A percentile compares a stretch with the other conserved stretches of the same genome.
These are phyloP conservation scores for Stenolophus ochropezus DNA, from an alignment of 2,888 invertebrate species.

Conservation along the genomic window DNA sequence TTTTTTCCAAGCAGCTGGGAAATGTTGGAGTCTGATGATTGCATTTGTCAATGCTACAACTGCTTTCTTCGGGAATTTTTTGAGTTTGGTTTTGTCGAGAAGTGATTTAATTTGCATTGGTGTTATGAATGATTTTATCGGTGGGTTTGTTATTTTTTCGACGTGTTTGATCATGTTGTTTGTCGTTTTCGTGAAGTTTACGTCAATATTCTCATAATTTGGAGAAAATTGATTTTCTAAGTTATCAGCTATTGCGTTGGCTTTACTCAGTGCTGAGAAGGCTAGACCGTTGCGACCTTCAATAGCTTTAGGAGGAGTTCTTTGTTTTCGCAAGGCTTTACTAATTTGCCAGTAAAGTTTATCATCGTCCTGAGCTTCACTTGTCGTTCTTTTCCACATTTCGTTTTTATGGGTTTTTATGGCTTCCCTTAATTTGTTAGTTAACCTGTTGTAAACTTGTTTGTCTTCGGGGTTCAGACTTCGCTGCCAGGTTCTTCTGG, in stretches of 20 bases:
- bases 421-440: not conserved
- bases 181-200: no score
- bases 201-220: no score
- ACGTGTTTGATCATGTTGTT: no score
- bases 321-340: not conserved
- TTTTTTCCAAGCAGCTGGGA: constrained; percentile 51
- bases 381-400: not conserved
- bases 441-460: not conserved
- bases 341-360: not conserved
- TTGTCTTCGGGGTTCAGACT: not conserved
- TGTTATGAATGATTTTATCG: not conserved
- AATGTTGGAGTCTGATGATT: constrained; percentile 31
- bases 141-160: not conserved
- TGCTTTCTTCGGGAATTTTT: not conserved
- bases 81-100: not conserved
- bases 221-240: no score
- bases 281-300: no score
- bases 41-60: constrained; percentile 36
- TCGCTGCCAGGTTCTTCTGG: not conserved
- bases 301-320: no score
- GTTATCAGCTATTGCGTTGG: no score
- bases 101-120: not conserved
- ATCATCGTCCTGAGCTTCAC: no score
- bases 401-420: not conserved
- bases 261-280: no score